These are phyloP conservation scores for Andrena camellia DNA, from an alignment of 2,888 invertebrate species.

Conservation along the genomic window DNA sequence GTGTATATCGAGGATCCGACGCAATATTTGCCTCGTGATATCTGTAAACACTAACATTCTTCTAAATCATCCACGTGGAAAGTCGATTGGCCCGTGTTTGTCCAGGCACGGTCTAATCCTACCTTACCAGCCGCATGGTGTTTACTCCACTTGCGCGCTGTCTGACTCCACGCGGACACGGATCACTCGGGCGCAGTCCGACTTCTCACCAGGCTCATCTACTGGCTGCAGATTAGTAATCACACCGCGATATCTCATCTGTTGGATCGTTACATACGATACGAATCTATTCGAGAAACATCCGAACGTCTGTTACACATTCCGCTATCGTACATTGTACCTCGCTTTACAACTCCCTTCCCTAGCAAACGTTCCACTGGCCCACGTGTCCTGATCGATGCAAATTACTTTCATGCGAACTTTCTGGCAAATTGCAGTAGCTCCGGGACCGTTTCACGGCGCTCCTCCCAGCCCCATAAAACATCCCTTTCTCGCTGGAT, in stretches of 20 bases:
- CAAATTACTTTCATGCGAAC: background rate
- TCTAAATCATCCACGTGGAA: too few relatives aligned
- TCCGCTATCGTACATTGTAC: background rate
- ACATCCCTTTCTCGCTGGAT: background rate
- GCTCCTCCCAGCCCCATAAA: constrained; percentile 5
- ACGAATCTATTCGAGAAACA: background rate
- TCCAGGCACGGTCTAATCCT: too few relatives aligned
- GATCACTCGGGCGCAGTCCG: background rate
- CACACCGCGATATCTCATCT: background rate
- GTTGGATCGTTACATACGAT: background rate
- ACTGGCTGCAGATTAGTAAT: background rate
- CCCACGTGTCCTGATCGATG: constrained; percentile 5
- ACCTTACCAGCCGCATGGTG: too few relatives aligned
- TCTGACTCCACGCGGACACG: background rate
- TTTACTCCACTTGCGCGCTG: too few relatives aligned
- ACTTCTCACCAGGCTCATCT: background rate
- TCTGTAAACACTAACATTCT: too few relatives aligned
- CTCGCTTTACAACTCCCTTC: background rate
- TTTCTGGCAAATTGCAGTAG: constrained; percentile 1
- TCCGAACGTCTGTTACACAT: background rate
- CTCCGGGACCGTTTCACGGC: background rate
- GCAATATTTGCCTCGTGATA: constrained; percentile 1
- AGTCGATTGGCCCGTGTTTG: too few relatives aligned
- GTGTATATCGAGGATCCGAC: background rate
- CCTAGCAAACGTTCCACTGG: background rate